Percentiles rank a stretch among this genome's conserved stretches.
These are phyloP conservation scores for Acleris holmiana DNA, from an alignment of 2,888 invertebrate species.

Conservation along the genomic window DNA sequence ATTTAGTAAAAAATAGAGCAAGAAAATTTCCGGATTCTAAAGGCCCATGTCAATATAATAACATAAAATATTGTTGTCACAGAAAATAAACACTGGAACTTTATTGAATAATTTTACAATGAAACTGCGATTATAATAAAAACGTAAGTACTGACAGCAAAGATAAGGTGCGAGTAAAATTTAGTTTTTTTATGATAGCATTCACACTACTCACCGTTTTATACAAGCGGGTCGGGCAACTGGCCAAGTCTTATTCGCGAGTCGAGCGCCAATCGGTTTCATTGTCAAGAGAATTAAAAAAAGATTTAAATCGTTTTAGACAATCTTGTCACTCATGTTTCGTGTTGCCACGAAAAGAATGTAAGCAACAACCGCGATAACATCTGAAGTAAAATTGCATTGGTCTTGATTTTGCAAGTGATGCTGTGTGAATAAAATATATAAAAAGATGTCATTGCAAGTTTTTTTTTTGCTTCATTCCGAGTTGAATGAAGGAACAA, in stretches of 20 bases:
- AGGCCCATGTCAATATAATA: too few relatives aligned
- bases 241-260: constrained; percentile 47
- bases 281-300: constrained; percentile 42
- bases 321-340: constrained; percentile 3
- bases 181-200: constrained; percentile 17
- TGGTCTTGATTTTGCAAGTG: too few relatives aligned
- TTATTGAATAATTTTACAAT: too few relatives aligned
- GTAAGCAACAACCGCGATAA: background rate
- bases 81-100: too few relatives aligned
- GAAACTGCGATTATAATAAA: constrained; percentile 5
- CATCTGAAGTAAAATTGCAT: too few relatives aligned
- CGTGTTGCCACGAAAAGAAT: background rate
- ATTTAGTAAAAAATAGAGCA: too few relatives aligned
- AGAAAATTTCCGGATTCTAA: too few relatives aligned
- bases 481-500: too few relatives aligned
- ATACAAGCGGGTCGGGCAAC: constrained; percentile 15
- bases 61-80: too few relatives aligned
- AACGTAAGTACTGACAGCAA: constrained; percentile 10
- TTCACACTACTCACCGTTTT: constrained; percentile 11
- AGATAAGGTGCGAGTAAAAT: constrained; percentile 20
- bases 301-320: constrained; percentile 29
- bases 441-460: too few relatives aligned
- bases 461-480: too few relatives aligned
- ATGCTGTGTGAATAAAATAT: too few relatives aligned
- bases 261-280: constrained; percentile 39